Percentiles rank a stretch among this genome's conserved stretches.
Evolutionary conservation across 2,888 invertebrate species (phyloP).

Genomic region (Cecidostiba fungosa): DNA sequence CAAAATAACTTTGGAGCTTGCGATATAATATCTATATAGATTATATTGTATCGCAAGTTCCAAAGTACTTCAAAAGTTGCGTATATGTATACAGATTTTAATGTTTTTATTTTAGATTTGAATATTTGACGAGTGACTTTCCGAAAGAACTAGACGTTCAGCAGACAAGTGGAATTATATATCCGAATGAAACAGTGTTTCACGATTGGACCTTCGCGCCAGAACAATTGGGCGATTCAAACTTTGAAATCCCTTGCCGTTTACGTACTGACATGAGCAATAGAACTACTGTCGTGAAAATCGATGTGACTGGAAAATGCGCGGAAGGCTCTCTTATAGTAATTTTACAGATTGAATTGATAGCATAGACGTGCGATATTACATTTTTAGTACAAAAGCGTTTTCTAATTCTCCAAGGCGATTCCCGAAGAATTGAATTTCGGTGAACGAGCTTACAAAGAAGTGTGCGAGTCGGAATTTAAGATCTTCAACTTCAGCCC

Average conservation of each 20-base stretch:
- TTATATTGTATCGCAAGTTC: too few species aligned
- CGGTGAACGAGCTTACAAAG: slow-evolving; percentile 72
- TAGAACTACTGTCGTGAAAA: slow-evolving; percentile 31
- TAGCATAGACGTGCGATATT: background rate
- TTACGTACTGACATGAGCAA: slow-evolving; percentile 50
- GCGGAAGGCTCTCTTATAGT: slow-evolving; percentile 57
- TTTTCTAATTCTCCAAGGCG: slow-evolving; percentile 73
- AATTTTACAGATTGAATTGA: slow-evolving; percentile 24
- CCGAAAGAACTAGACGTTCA: slow-evolving; percentile 65
- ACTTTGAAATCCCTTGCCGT: slow-evolving; percentile 64
- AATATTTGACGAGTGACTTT: slow-evolving; percentile 64
- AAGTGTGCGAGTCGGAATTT: slow-evolving; percentile 72
- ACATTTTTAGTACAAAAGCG: background rate
- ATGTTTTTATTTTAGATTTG: slow-evolving; percentile 57
- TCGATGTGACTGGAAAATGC: slow-evolving; percentile 64
- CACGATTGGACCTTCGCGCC: slow-evolving; percentile 70
- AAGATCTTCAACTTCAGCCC: slow-evolving; percentile 79
- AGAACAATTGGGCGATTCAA: slow-evolving; percentile 63
- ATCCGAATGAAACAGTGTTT: slow-evolving; percentile 69
- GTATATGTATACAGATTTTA: background rate
- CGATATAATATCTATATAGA: too few species aligned
- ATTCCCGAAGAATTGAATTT: slow-evolving; percentile 77
- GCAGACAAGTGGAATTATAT: slow-evolving; percentile 63
- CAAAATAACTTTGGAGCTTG: too few species aligned
- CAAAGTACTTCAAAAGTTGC: too few species aligned